phyloP scores from a whole-genome alignment of 2,113 vertebrate genomes.

The Thomomys bottae region DNA sequence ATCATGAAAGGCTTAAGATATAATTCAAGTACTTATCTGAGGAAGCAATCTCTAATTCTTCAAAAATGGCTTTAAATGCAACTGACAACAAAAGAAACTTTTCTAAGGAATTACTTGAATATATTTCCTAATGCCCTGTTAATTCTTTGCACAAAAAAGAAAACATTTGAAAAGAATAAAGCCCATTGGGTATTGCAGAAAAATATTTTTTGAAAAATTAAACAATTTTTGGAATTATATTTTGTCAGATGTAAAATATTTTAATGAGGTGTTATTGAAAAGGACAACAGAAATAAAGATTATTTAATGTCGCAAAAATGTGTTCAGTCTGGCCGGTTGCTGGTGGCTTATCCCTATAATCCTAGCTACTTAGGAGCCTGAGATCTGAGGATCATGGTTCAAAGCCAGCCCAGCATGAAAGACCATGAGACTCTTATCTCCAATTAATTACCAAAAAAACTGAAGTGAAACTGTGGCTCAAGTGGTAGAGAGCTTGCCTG shows the following conservation, averaged over 20 bases:
- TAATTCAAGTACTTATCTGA: constrained; percentile 34
- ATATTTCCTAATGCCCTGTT: neutral
- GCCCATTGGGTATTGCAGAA: neutral
- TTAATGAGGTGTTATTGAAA: neutral
- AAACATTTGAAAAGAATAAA: constrained; percentile 23
- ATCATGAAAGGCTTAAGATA: constrained; percentile 61
- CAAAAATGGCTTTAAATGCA: constrained; percentile 51
- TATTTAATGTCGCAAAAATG: neutral
- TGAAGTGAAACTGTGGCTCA: too few relatives aligned
- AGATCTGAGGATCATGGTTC: too few relatives aligned
- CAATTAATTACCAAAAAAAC: too few relatives aligned
- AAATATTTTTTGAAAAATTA: neutral
- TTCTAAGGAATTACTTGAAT: constrained; percentile 22
- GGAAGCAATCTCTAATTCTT: constrained; percentile 29
- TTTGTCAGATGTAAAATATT: neutral
- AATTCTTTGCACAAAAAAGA: constrained; percentile 10
- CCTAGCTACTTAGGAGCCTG: too few relatives aligned
- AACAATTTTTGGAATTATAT: neutral
- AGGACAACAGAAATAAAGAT: neutral
- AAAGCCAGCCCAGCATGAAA: too few relatives aligned
- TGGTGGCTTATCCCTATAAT: too few relatives aligned
- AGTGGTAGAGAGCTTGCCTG: too few relatives aligned
- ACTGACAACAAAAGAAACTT: neutral
- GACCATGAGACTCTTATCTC: too few relatives aligned
- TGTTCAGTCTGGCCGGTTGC: too few relatives aligned